These are phyloP conservation scores for Isurus oxyrinchus DNA, from an alignment of 2,113 vertebrate species.

Conservation along the genomic window DNA sequence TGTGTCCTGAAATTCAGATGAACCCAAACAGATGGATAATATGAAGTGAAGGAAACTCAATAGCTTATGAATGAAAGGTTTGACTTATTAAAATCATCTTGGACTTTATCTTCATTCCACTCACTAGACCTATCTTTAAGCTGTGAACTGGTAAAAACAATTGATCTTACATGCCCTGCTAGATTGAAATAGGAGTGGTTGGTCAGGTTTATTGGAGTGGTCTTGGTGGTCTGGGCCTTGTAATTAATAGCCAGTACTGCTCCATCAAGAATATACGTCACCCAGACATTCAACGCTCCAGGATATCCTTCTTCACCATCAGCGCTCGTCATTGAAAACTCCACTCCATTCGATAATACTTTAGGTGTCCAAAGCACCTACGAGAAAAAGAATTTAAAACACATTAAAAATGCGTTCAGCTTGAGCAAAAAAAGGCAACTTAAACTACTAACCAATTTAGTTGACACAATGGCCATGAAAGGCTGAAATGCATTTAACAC, in stretches of 20 bases:
- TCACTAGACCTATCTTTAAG: not conserved
- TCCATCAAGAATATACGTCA: slow-evolving; percentile 71
- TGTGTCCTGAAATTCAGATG: not conserved
- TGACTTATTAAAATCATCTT: not conserved
- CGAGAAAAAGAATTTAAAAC: slow-evolving; percentile 27
- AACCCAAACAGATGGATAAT: not conserved
- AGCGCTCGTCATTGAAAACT: slow-evolving; percentile 70
- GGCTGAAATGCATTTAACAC: not conserved
- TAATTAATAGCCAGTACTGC: slow-evolving; percentile 70
- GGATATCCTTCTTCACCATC: slow-evolving; percentile 88
- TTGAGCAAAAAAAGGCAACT: not conserved
- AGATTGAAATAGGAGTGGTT: slow-evolving; percentile 95
- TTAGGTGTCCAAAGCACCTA: slow-evolving; percentile 78
- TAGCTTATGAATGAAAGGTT: not conserved
- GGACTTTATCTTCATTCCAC: not conserved
- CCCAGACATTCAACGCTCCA: slow-evolving; percentile 74
- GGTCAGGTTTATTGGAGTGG: slow-evolving; percentile 81
- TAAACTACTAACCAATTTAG: not conserved
- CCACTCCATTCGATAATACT: slow-evolving; percentile 62
- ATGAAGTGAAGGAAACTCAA: not conserved
- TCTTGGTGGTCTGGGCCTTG: slow-evolving; percentile 63
- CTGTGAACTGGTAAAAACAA: not conserved
- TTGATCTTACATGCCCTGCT: slow-evolving; percentile 72
- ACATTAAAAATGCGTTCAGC: not conserved
- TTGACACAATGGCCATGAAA: not conserved